Evolutionary conservation across 2,113 vertebrate genomes (phyloP), one percentile per base, ranked within the genome.

Genomic region (Nipponia nippon): DNA sequence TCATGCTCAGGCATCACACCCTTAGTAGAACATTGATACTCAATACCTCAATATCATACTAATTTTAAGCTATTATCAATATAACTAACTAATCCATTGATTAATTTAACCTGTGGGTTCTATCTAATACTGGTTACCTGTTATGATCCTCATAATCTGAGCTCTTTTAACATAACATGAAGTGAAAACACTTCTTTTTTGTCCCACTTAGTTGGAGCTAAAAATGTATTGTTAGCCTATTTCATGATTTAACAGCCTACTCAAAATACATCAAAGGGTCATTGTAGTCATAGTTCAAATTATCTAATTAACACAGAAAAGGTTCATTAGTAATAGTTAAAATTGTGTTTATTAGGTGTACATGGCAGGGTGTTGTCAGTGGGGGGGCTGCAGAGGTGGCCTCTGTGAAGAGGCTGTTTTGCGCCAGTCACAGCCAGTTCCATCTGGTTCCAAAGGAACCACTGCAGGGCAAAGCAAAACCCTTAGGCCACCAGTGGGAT

Each of bases 401-500:
- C 6, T 69, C 23, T 55, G n/a, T n/a, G 46, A 69, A 62, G 10
- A 38, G 49, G 8, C 14, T 49, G 8, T 30, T n/a, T 70, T 55
- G 13, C 16, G 13, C 25, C 2, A 2, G 15, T 27, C 30, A 56
- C 36, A 79, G 17, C 7, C 10, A 7, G 34, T 49, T 36, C 38
- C n/a, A 44, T 13, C 13, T 32, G 16, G 5, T 30, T 86, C 34
- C 29, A 42, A 5, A 52, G 36, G 16, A 65, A 18, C 47, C 14
- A 67, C 52, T 30, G 20, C 38, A 16, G 17, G 26, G 21, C 15
- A 71, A 32, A 65, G 6, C 7, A 1, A 7, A 61, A 14, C 14
- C 40, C 27, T 11, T 32, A 20, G 44, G 42, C 23, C 29, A 61
- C 19, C 0, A 1, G 18, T 38, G 38, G 14, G 26, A 7, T 0